phyloP scores from a whole-genome alignment of 2,113 vertebrate species.

The pig (Sus scrofa) region T2T-Sscrofa CM000816.6:71557501-71558000 shows the following conservation, averaged over 20 bases:
- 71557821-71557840: neutral
- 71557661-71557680: neutral
- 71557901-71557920: constrained; percentile 2
- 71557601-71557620: no score
- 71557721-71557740: neutral
- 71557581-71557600: no score
- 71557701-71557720: neutral
- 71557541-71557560: no score
- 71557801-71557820: neutral
- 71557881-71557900: neutral
- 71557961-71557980: neutral
- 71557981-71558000: neutral
- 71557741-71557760: neutral
- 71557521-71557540: no score
- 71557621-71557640: no score
- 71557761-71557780: neutral
- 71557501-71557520: no score
- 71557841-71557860: neutral
- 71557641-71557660: neutral
- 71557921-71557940: neutral
- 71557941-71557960: neutral
- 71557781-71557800: neutral
- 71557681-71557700: neutral
- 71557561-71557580: no score
- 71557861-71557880: neutral